phyloP scores from a whole-genome alignment of 1,140 invertebrate species.

The Acromyrmex echinatior region DNA sequence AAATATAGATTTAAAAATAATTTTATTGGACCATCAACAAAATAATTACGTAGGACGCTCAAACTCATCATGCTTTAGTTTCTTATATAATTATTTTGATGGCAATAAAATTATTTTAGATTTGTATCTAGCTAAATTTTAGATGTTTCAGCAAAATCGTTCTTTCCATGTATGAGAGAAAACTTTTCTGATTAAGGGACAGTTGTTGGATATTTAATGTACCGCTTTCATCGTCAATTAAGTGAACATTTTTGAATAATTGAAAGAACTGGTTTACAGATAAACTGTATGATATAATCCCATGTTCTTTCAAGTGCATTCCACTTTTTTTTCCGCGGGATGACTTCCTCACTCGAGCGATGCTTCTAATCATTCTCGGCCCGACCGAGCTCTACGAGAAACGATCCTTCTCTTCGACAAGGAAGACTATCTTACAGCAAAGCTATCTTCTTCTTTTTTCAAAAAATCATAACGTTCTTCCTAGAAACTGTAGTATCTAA shows the following conservation, averaged over 20 bases:
- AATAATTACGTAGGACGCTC: too few relatives aligned
- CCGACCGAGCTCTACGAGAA: constrained; percentile 3
- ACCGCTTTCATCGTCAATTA: constrained; percentile 23
- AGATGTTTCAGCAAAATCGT: too few relatives aligned
- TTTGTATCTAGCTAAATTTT: too few relatives aligned
- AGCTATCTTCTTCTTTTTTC: neutral
- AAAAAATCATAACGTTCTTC: neutral
- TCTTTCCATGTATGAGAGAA: neutral
- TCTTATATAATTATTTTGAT: too few relatives aligned
- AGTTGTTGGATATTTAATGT: neutral
- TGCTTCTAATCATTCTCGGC: constrained; percentile 26
- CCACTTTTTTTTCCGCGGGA: neutral
- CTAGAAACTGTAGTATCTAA: neutral
- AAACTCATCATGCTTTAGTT: too few relatives aligned
- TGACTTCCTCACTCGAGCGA: constrained; percentile 25
- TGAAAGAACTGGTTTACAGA: constrained; percentile 40
- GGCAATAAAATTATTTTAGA: too few relatives aligned
- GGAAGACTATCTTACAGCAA: neutral
- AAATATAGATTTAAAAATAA: too few relatives aligned
- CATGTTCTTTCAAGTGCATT: constrained; percentile 11
- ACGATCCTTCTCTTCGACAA: neutral
- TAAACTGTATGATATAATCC: constrained; percentile 14
- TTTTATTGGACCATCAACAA: too few relatives aligned
- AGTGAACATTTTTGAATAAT: constrained; percentile 23
- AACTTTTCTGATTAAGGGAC: constrained; percentile 18